A percentile compares a stretch with the other conserved stretches of the same genome.
Evolutionary conservation across 1,140 invertebrate genomes (phyloP).

Genomic region (Gryon sp.): DNA sequence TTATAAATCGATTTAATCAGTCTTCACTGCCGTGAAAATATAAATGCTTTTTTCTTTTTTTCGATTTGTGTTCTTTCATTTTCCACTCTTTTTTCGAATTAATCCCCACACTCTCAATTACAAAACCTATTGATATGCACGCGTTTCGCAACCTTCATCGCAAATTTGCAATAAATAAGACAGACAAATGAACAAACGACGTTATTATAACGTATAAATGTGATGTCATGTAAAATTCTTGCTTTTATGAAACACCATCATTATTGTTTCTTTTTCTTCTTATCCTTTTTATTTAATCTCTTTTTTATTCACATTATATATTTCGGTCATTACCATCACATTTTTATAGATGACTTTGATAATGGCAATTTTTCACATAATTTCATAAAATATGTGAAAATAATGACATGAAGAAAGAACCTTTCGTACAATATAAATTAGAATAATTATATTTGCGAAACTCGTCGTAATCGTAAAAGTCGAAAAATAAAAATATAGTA

Average conservation of each 20-base stretch:
- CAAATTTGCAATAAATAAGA: conserved; percentile 39
- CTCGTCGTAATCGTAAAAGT: conserved; percentile 37
- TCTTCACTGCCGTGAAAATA: conserved; percentile 61
- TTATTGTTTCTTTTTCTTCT: conserved; percentile 8
- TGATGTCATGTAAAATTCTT: conserved; percentile 20
- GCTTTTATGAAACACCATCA: conserved; percentile 7
- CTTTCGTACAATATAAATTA: background rate
- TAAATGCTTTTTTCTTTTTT: conserved; percentile 50
- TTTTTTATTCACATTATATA: no score
- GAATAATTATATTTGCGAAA: conserved; percentile 54
- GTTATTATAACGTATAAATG: conserved; percentile 30
- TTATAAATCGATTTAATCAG: conserved; percentile 54
- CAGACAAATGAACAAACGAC: conserved; percentile 42
- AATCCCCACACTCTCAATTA: conserved; percentile 44
- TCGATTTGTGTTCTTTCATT: conserved; percentile 17
- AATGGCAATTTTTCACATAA: background rate
- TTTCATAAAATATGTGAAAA: background rate
- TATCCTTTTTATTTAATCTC: conserved; percentile 1
- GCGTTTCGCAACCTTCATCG: conserved; percentile 59
- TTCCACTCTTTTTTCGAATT: conserved; percentile 36
- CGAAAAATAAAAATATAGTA: conserved; percentile 37
- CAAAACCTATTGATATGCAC: conserved; percentile 65
- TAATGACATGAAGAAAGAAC: conserved; percentile 34
- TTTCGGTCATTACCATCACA: no score
- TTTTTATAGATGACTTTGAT: no score